These are phyloP conservation scores for Channa maculata DNA, from an alignment of 2,113 vertebrate species.

Conservation along the genomic window DNA sequence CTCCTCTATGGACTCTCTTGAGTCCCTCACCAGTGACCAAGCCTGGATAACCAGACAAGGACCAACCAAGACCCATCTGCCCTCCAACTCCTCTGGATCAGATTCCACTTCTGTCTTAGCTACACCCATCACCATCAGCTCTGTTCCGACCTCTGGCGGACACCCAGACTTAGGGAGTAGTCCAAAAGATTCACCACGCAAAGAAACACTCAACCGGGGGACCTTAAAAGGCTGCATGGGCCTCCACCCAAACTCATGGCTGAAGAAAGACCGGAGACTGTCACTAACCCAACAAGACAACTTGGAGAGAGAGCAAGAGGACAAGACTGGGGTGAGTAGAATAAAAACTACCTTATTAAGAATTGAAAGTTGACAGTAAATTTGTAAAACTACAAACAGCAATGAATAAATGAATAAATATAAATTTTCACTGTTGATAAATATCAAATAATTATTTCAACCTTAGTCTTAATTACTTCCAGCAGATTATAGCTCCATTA, in stretches of 20 bases:
- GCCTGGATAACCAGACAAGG: slow-evolving; percentile 1
- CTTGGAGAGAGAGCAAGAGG: slow-evolving; percentile 59
- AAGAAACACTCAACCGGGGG: slow-evolving; percentile 73
- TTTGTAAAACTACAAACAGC: too few relatives aligned
- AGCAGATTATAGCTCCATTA: too few relatives aligned
- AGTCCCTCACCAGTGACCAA: slow-evolving; percentile 71
- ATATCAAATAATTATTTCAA: too few relatives aligned
- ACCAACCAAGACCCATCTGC: slow-evolving; percentile 28
- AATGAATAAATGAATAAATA: too few relatives aligned
- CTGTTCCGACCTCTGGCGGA: neutral
- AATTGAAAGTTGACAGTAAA: too few relatives aligned
- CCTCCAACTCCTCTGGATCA: neutral
- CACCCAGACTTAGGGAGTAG: neutral
- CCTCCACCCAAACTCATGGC: slow-evolving; percentile 87
- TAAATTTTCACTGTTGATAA: too few relatives aligned
- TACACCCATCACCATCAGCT: neutral
- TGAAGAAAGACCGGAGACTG: slow-evolving; percentile 85
- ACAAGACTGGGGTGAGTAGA: slow-evolving; percentile 50
- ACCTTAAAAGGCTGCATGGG: slow-evolving; percentile 77
- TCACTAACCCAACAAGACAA: slow-evolving; percentile 84
- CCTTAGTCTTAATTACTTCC: too few relatives aligned
- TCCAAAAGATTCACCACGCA: slow-evolving; percentile 56
- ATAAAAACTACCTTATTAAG: neutral
- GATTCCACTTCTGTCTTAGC: neutral
- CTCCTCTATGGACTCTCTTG: slow-evolving; percentile 88